phyloP scores from a whole-genome alignment of 2,888 invertebrate species.

The Apomyelois bistriatella region DNA sequence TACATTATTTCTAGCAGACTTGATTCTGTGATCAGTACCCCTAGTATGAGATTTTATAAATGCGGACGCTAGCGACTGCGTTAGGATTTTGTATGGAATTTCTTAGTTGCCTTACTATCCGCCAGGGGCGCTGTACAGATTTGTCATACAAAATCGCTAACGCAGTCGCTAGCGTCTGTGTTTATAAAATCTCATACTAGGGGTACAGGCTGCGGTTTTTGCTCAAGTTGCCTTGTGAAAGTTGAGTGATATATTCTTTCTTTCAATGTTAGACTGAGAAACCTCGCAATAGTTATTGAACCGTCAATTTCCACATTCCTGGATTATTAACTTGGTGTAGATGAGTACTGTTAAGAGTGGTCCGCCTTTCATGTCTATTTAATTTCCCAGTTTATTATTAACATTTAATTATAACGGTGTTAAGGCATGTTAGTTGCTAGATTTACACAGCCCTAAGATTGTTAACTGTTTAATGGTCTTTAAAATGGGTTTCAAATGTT shows the following conservation, averaged over 20 bases:
- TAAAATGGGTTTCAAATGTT: constrained; percentile 39
- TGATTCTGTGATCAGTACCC: constrained; percentile 2
- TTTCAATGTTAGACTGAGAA: constrained; percentile 3
- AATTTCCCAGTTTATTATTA: constrained; percentile 15
- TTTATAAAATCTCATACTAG: no score
- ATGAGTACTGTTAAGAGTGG: constrained; percentile 16
- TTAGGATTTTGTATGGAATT: no score
- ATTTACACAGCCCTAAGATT: constrained; percentile 34
- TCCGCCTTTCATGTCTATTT: constrained; percentile 21
- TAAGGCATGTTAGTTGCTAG: constrained; percentile 33
- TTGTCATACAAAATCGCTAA: no score
- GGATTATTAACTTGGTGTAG: neutral
- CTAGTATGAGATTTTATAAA: no score
- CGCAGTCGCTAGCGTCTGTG: no score
- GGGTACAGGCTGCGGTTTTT: neutral
- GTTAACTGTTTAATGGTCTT: constrained; percentile 42
- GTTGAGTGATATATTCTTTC: neutral
- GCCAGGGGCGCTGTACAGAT: no score
- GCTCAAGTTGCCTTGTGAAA: constrained; percentile 8
- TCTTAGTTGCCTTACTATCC: no score
- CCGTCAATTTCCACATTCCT: constrained; percentile 23
- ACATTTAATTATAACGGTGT: constrained; percentile 29
- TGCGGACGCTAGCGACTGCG: no score
- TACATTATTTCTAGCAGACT: neutral
- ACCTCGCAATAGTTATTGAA: constrained; percentile 16